A percentile compares a stretch with the other conserved stretches of the same genome.
These are phyloP conservation scores for Tangara arthus DNA, from an alignment of 2,797 vertebrate genomes.

Conservation along the genomic window DNA sequence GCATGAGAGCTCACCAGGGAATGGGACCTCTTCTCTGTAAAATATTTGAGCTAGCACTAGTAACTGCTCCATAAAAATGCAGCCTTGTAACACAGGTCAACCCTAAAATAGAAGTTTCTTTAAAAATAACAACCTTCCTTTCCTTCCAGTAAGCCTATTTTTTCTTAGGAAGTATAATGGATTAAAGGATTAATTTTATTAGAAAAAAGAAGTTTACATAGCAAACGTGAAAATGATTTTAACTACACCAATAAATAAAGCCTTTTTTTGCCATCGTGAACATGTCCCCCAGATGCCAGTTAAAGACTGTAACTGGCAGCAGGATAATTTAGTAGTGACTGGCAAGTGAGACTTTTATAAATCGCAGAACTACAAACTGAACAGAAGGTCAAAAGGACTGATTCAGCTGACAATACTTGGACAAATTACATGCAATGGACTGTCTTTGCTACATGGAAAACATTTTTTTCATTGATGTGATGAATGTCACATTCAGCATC, in stretches of 20 bases:
- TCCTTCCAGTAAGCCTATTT: not conserved
- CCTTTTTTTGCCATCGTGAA: not conserved
- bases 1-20: not conserved
- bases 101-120: not conserved
- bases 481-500: not conserved
- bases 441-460: rapidly evolving
- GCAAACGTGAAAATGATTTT: not conserved
- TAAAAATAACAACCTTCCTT: not conserved
- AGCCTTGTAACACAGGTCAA: not conserved
- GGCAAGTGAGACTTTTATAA: not conserved
- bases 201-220: not conserved
- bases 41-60: not conserved
- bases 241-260: not conserved
- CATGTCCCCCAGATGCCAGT: not conserved
- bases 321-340: not conserved
- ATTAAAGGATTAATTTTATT: not conserved
- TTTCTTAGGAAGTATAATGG: not conserved
- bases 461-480: not conserved
- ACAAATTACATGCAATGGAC: not conserved
- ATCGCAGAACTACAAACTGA: not conserved
- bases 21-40: not conserved
- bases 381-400: not conserved
- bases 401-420: not conserved
- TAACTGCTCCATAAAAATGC: not conserved
- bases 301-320: not conserved